Evolutionary conservation across 2,797 vertebrate genomes (phyloP).

Genomic region (Lerista edwardsae): DNA sequence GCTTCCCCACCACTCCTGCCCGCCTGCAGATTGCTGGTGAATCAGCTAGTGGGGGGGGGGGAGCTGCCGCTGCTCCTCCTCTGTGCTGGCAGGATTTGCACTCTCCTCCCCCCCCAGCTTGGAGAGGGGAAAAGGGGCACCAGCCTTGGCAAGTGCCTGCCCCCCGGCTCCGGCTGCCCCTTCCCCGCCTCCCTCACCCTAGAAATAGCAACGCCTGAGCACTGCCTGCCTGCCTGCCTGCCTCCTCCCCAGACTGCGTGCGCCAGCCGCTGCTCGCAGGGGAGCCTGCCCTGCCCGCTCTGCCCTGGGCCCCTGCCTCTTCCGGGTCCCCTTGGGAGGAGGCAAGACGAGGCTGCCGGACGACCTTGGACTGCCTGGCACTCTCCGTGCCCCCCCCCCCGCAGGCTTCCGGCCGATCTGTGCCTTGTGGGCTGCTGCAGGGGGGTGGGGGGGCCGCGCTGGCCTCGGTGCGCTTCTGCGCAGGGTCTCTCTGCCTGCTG

Average conservation of each 20-base stretch:
- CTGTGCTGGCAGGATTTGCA: no score
- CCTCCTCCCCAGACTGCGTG: background rate
- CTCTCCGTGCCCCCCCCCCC: background rate
- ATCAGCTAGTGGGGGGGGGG: no score
- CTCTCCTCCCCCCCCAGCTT: no score
- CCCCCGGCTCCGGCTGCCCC: no score
- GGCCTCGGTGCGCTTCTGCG: background rate
- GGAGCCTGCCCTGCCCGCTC: background rate
- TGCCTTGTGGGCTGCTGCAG: background rate
- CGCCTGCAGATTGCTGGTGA: no score
- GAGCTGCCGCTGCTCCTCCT: no score
- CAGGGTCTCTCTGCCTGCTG: background rate
- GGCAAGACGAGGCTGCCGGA: background rate
- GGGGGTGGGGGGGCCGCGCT: no score
- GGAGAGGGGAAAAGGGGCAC: no score
- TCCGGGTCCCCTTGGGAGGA: background rate
- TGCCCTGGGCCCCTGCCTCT: background rate
- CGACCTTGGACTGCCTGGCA: background rate
- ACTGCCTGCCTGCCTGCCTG: conserved; percentile 4
- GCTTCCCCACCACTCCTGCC: no score
- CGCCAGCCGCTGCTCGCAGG: background rate
- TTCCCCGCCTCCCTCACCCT: no score
- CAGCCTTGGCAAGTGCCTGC: no score
- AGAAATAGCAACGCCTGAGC: background rate
- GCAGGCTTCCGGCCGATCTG: background rate